These are phyloP conservation scores for Zosterops pallidus DNA, from an alignment of 2,113 vertebrate species.

Conservation along the genomic window DNA sequence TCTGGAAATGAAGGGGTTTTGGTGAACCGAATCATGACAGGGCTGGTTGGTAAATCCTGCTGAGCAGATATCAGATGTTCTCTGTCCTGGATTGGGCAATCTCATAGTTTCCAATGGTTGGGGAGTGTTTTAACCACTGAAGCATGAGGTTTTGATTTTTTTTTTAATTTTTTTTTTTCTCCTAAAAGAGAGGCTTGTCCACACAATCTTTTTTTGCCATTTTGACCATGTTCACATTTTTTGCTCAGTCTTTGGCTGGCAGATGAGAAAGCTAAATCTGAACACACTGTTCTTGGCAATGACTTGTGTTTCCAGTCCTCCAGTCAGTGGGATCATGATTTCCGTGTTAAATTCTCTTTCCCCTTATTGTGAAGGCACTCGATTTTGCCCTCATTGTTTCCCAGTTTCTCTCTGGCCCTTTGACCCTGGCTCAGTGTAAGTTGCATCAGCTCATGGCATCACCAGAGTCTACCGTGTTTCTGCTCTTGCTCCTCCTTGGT, in stretches of 20 bases:
- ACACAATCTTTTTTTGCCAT: conserved; percentile 38
- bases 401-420: neutral
- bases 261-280: conserved; percentile 55
- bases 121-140: conserved; percentile 39
- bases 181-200: conserved; percentile 19
- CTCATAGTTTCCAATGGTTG: conserved; percentile 58
- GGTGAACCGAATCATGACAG: neutral
- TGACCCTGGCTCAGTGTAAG: neutral
- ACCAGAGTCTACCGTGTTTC: neutral
- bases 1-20: neutral
- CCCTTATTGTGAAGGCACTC: neutral
- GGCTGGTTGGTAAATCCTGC: neutral
- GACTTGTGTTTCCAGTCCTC: conserved; percentile 12
- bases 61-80: neutral
- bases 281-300: conserved; percentile 56
- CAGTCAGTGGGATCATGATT: conserved; percentile 13
- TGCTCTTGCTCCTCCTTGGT: neutral
- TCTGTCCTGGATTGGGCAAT: conserved; percentile 19
- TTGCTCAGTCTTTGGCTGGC: conserved; percentile 47
- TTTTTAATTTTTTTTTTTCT: neutral
- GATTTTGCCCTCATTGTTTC: neutral
- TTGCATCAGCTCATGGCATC: neutral
- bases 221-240: conserved; percentile 58
- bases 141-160: conserved; percentile 49
- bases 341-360: conserved; percentile 1